These are phyloP conservation scores for Ammospiza caudacuta DNA, from an alignment of 2,113 vertebrate genomes.

Conservation along the genomic window DNA sequence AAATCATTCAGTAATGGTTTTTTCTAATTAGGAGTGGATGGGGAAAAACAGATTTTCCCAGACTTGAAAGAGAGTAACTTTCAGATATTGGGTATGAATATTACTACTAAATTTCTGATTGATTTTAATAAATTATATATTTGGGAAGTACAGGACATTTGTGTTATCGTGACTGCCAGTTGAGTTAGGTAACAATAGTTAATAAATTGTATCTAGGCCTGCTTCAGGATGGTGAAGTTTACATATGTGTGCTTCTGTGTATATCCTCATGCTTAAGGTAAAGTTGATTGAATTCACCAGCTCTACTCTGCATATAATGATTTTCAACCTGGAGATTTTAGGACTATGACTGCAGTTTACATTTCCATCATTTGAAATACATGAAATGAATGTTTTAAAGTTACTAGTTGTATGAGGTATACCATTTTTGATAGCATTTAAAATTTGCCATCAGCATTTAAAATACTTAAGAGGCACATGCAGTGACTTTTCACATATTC, in stretches of 20 bases:
- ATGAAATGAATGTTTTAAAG: background rate
- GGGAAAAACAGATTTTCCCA: background rate
- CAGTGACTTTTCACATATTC: background rate
- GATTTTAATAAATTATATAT: background rate
- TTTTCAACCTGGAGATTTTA: background rate
- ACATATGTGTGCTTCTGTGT: too few relatives aligned
- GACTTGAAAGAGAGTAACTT: background rate
- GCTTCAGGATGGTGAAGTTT: too few relatives aligned
- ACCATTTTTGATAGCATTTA: background rate
- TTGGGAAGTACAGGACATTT: background rate
- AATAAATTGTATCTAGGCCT: too few relatives aligned
- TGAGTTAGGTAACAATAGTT: too few relatives aligned
- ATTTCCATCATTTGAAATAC: background rate
- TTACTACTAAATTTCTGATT: background rate
- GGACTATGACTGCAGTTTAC: background rate
- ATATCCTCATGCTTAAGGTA: too few relatives aligned
- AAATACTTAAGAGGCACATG: background rate
- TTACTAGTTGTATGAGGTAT: background rate
- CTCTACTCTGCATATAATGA: background rate
- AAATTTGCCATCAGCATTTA: background rate
- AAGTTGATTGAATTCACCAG: too few relatives aligned
- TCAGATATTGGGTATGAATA: background rate
- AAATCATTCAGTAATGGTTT: background rate
- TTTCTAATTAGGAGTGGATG: background rate
- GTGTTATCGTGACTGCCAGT: background rate